Percentiles rank a stretch among this genome's conserved stretches.
These are phyloP conservation scores for Drosophila anomalata DNA, from an alignment of 2,888 invertebrate genomes.

Conservation along the genomic window DNA sequence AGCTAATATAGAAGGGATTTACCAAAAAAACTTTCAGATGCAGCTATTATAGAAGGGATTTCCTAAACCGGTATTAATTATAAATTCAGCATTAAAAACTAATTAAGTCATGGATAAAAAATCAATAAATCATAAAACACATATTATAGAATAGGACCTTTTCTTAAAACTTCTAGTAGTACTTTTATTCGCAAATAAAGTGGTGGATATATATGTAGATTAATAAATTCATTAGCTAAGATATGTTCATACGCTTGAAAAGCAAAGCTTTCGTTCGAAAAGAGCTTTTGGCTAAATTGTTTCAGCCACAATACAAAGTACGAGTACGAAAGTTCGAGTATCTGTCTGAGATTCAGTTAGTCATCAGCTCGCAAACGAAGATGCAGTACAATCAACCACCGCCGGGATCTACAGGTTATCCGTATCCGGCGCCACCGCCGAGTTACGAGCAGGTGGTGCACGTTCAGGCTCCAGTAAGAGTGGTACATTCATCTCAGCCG, in stretches of 20 bases:
- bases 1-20: too few species aligned
- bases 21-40: too few species aligned
- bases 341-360: conserved; percentile 7
- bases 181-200: too few species aligned
- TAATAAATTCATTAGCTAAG: not conserved
- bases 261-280: conserved; percentile 6
- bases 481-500: conserved; percentile 28
- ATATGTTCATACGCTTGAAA: not conserved
- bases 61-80: too few species aligned
- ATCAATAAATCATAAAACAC: too few species aligned
- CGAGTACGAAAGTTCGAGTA: not conserved
- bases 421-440: conserved; percentile 63
- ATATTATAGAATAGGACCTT: too few species aligned
- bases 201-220: not conserved
- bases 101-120: too few species aligned
- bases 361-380: conserved; percentile 13
- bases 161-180: too few species aligned
- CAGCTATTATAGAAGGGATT: too few species aligned
- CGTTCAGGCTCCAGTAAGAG: conserved; percentile 19
- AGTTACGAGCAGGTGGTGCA: conserved; percentile 80
- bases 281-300: conserved; percentile 26
- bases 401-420: conserved; percentile 25
- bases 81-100: too few species aligned
- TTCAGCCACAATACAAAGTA: conserved; percentile 25
- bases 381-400: conserved; percentile 40